Percentiles rank a stretch among this genome's conserved stretches.
These are phyloP conservation scores for Neoscelio sp. DNA, from an alignment of 2,888 invertebrate genomes.

Conservation along the genomic window DNA sequence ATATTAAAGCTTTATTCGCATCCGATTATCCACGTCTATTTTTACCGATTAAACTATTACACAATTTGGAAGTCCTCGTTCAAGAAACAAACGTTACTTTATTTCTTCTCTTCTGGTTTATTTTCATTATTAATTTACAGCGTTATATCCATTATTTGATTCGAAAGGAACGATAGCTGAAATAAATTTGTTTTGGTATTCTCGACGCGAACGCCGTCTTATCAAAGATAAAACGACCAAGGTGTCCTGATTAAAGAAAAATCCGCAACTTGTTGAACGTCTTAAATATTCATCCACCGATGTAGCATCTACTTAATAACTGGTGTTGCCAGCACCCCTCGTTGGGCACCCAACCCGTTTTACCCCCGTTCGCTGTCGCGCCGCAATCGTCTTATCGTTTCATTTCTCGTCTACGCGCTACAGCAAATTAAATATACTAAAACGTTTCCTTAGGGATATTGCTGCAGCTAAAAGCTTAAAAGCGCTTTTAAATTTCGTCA, in stretches of 20 bases:
- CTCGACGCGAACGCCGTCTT: too few relatives aligned
- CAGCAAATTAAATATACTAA: conserved; percentile 80
- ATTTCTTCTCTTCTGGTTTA: neutral
- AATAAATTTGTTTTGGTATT: conserved; percentile 16
- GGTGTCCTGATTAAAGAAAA: conserved; percentile 76
- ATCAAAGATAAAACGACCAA: conserved; percentile 45
- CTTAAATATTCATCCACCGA: conserved; percentile 82
- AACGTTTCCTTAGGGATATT: conserved; percentile 81
- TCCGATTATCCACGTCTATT: too few relatives aligned
- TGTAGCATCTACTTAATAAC: conserved; percentile 81
- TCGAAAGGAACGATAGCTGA: neutral
- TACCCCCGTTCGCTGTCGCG: conserved; percentile 66
- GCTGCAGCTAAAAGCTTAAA: conserved; percentile 79
- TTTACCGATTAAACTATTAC: too few relatives aligned
- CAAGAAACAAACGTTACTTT: too few relatives aligned
- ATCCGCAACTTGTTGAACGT: conserved; percentile 83
- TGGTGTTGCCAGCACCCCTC: conserved; percentile 78
- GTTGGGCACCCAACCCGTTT: conserved; percentile 69
- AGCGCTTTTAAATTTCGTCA: conserved; percentile 80
- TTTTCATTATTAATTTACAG: conserved; percentile 11
- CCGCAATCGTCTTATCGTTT: conserved; percentile 42
- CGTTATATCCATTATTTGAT: conserved; percentile 19
- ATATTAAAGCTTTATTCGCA: too few relatives aligned
- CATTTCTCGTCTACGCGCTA: conserved; percentile 62
- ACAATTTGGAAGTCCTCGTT: too few relatives aligned